A percentile compares a stretch with the other conserved stretches of the same genome.
Conservation (phyloP, 2,797 vertebrate genomes). For the Clarias fuscus region DNA sequence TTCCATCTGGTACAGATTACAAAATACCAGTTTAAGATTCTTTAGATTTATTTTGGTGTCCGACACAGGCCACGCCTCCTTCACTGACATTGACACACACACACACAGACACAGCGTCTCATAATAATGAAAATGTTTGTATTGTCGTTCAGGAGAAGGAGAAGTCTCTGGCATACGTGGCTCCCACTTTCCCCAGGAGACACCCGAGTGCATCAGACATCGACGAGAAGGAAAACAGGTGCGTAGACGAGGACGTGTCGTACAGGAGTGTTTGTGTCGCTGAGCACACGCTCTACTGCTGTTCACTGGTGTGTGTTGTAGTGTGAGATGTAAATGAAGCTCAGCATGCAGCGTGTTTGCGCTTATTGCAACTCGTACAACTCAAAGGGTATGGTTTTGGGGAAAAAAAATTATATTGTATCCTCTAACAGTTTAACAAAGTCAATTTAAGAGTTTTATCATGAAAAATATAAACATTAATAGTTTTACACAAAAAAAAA, state of each 20-base stretch:
- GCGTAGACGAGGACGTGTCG: constrained; percentile 19
- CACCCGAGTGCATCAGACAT: constrained; percentile 94
- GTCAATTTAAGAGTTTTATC: too few relatives aligned
- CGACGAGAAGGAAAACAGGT: constrained; percentile 98
- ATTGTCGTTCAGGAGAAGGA: constrained; percentile 85
- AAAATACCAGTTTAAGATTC: too few relatives aligned
- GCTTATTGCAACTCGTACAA: constrained; percentile 19
- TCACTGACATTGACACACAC: not conserved
- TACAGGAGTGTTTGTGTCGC: constrained; percentile 14
- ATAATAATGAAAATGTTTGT: not conserved
- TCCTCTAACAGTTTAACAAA: too few relatives aligned
- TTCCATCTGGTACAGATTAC: not conserved
- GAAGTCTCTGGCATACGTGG: constrained; percentile 91
- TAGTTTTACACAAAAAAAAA: not conserved
- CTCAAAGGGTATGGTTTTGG: too few relatives aligned
- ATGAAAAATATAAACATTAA: not conserved
- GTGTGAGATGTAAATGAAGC: constrained; percentile 32
- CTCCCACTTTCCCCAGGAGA: constrained; percentile 92
- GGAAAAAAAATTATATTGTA: too few relatives aligned
- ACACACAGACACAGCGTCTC: not conserved
- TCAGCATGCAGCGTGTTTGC: constrained; percentile 62
- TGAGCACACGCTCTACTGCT: constrained; percentile 59
- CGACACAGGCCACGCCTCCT: not conserved
- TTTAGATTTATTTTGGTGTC: too few relatives aligned
- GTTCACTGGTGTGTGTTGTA: constrained; percentile 60